phyloP scores from a whole-genome alignment of 1,140 invertebrate genomes.

The Trissolcus basalis region DNA sequence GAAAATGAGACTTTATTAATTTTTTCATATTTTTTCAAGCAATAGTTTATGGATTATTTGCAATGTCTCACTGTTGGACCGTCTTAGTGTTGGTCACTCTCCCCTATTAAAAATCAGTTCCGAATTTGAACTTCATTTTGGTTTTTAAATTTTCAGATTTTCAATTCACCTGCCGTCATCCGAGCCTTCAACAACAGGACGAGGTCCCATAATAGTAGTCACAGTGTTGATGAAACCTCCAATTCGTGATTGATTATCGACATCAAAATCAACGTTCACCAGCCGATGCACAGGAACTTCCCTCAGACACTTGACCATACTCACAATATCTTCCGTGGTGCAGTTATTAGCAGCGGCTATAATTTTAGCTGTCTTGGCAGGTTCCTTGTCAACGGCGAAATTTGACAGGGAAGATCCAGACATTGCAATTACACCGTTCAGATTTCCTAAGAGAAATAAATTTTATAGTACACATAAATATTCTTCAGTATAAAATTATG shows the following conservation, averaged over 20 bases:
- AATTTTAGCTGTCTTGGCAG: conserved; percentile 72
- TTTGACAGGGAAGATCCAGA: conserved; percentile 81
- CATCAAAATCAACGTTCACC: conserved; percentile 73
- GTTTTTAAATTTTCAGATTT: not conserved
- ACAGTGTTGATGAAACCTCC: conserved; percentile 75
- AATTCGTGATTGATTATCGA: conserved; percentile 70
- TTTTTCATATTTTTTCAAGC: too few species aligned
- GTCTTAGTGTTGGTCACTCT: too few species aligned
- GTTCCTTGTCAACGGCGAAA: conserved; percentile 79
- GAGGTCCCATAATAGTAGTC: conserved; percentile 71
- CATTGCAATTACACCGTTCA: conserved; percentile 81
- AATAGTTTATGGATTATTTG: too few species aligned
- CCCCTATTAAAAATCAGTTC: too few species aligned
- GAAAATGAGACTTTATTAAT: too few species aligned
- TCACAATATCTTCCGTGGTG: conserved; percentile 73
- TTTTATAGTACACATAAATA: conserved; percentile 1
- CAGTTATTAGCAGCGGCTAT: conserved; percentile 78
- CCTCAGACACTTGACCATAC: conserved; percentile 79
- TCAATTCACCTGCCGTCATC: conserved; percentile 76
- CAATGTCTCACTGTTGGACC: too few species aligned
- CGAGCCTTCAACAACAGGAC: conserved; percentile 80
- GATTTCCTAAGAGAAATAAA: conserved; percentile 65
- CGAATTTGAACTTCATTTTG: too few species aligned
- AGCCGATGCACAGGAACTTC: conserved; percentile 70
- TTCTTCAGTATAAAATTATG: conserved; percentile 13